Conservation (phyloP, 2,113 vertebrate genomes). For the Noturus placidus region DNA sequence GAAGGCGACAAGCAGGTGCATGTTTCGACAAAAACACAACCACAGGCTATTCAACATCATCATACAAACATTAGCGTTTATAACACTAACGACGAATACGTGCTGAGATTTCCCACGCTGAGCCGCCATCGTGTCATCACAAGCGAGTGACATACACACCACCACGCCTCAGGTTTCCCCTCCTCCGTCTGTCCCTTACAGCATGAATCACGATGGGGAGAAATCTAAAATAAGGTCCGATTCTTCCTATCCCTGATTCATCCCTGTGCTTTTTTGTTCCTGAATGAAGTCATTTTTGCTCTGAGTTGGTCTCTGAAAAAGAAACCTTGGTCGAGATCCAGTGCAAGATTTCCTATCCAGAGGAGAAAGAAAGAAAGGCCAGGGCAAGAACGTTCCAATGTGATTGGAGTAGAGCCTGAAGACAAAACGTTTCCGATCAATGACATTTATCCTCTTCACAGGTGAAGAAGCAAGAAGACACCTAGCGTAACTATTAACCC, state of each 20-base stretch:
- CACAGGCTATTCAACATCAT: not conserved
- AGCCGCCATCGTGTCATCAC: not conserved
- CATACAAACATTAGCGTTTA: not conserved
- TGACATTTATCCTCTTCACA: not conserved
- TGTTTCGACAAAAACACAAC: not conserved
- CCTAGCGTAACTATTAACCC: slow-evolving; percentile 11
- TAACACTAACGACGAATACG: too few species aligned
- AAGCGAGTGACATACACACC: not conserved
- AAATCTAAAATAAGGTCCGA: slow-evolving; percentile 34
- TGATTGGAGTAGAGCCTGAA: not conserved
- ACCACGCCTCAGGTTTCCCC: slow-evolving; percentile 12
- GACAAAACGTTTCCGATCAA: not conserved
- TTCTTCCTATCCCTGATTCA: slow-evolving; percentile 49
- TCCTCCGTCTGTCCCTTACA: not conserved
- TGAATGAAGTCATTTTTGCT: slow-evolving; percentile 40
- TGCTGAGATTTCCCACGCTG: not conserved
- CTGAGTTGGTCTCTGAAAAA: slow-evolving; percentile 36
- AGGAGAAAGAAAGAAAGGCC: not conserved
- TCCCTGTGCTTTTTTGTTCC: not conserved
- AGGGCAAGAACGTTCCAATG: not conserved
- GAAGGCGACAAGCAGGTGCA: slow-evolving; percentile 23
- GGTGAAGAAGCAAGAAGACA: not conserved
- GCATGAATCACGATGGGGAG: slow-evolving; percentile 25
- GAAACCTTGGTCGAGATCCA: slow-evolving; percentile 24
- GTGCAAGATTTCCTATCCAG: slow-evolving; percentile 11